phyloP scores from a whole-genome alignment of 2,888 invertebrate genomes.

The Mesodorylaimus sp. region DNA sequence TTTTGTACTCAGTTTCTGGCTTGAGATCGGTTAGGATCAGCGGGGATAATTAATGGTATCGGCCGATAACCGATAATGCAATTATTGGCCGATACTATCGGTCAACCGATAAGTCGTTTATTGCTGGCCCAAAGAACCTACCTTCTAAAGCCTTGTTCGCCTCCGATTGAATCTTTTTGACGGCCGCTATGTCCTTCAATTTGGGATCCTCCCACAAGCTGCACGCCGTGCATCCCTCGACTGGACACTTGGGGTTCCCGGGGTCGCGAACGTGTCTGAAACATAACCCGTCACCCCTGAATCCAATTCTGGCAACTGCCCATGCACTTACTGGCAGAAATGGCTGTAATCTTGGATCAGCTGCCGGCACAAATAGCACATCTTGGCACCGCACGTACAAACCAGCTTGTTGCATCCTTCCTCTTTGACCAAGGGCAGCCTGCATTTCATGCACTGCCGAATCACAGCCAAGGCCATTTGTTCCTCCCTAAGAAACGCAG shows the following conservation, averaged over 20 bases:
- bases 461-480: constrained; percentile 39
- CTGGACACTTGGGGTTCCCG: not conserved
- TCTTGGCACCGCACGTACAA: constrained; percentile 40
- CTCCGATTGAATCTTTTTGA: not conserved
- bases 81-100: no score
- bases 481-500: constrained; percentile 39
- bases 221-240: not conserved
- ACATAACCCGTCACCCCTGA: no score
- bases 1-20: no score
- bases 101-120: no score
- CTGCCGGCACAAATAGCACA: constrained; percentile 41
- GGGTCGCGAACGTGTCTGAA: not conserved
- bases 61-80: no score
- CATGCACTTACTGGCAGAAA: constrained; percentile 4
- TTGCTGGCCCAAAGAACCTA: no score
- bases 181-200: not conserved
- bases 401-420: constrained; percentile 43
- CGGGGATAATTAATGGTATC: no score
- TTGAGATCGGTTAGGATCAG: no score
- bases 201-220: not conserved
- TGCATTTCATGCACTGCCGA: constrained; percentile 18
- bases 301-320: no score
- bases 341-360: not conserved
- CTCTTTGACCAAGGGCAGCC: constrained; percentile 28
- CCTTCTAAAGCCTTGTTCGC: no score